Percentiles rank a stretch among this genome's conserved stretches.
These are phyloP conservation scores for Zonitis immaculata DNA, from an alignment of 2,888 invertebrate genomes.

Conservation along the genomic window DNA sequence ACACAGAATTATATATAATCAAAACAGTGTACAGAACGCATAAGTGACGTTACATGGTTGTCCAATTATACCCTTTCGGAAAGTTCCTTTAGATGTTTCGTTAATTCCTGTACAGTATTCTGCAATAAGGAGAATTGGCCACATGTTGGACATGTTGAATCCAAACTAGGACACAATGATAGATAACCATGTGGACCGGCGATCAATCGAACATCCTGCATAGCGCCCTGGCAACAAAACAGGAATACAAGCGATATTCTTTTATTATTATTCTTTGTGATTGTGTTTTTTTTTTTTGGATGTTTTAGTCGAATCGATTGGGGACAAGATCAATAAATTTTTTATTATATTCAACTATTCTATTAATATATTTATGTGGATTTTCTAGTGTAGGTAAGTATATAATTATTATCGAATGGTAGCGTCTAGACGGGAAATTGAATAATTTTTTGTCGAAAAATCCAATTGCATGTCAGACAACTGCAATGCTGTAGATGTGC, in stretches of 20 bases:
- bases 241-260: too few relatives aligned
- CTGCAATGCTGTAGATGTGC: not conserved
- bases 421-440: not conserved
- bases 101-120: conserved; percentile 75
- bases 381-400: too few relatives aligned
- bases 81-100: conserved; percentile 74
- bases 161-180: conserved; percentile 79
- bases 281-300: too few relatives aligned
- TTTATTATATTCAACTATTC: too few relatives aligned
- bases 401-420: too few relatives aligned
- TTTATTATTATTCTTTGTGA: too few relatives aligned
- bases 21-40: conserved; percentile 46
- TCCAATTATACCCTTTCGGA: conserved; percentile 70
- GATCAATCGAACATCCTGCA: conserved; percentile 83
- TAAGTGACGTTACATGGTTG: conserved; percentile 48
- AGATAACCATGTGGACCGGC: conserved; percentile 82
- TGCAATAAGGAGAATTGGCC: conserved; percentile 82
- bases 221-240: conserved; percentile 63
- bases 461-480: not conserved
- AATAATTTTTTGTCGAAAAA: not conserved
- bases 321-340: too few relatives aligned
- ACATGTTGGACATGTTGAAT: conserved; percentile 85
- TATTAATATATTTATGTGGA: too few relatives aligned
- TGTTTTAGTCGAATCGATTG: too few relatives aligned
- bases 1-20: conserved; percentile 42